These are phyloP conservation scores for Cryptoleucopteryx plumbea DNA, from an alignment of 2,113 vertebrate genomes.

Conservation along the genomic window DNA sequence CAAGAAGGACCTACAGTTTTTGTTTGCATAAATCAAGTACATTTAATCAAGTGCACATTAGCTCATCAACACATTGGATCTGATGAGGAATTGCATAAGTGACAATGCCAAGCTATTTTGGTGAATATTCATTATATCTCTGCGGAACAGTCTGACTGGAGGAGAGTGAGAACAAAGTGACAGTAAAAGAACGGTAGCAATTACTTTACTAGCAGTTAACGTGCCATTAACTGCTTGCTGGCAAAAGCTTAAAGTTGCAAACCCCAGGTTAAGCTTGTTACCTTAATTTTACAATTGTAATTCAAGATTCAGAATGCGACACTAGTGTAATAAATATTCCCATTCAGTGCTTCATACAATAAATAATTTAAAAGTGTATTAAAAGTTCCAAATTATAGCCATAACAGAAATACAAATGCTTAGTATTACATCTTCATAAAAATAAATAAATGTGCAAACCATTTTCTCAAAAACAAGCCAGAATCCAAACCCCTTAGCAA, in stretches of 20 bases:
- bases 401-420: neutral
- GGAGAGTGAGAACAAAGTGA: conserved; percentile 55
- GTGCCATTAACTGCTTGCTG: conserved; percentile 37
- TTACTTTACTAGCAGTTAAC: conserved; percentile 50
- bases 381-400: neutral
- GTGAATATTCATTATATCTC: conserved; percentile 58
- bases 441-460: neutral
- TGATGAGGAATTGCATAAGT: conserved; percentile 37
- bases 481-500: neutral
- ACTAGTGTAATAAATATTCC: neutral
- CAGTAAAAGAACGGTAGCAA: conserved; percentile 48
- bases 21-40: conserved; percentile 55
- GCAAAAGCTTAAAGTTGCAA: conserved; percentile 26
- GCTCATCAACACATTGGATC: conserved; percentile 46
- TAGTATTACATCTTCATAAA: neutral
- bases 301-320: conserved; percentile 17
- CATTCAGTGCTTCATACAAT: neutral
- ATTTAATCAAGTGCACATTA: conserved; percentile 55
- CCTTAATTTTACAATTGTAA: conserved; percentile 16
- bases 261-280: conserved; percentile 14
- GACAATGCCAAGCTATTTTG: conserved; percentile 54
- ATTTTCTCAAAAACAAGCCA: neutral
- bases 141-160: conserved; percentile 28
- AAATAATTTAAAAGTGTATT: neutral
- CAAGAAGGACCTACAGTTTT: conserved; percentile 31